These are phyloP conservation scores for Stylophora pistillata DNA, from an alignment of 64 coral and sea anemone species.

Conservation along the genomic window DNA sequence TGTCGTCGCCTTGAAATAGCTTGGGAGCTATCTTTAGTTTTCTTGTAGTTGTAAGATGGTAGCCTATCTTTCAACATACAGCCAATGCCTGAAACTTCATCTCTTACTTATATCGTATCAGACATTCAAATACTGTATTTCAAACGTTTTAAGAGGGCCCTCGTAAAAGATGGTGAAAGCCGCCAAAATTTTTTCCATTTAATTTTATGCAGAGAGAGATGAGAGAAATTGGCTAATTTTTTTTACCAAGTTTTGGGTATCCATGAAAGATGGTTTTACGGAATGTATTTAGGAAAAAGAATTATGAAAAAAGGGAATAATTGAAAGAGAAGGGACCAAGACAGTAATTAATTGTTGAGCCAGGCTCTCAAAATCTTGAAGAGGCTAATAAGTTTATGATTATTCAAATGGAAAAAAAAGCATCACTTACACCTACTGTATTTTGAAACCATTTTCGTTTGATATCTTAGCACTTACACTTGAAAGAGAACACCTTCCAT, in stretches of 20 bases:
- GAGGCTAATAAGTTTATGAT: too few species aligned
- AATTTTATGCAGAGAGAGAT: too few species aligned
- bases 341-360: too few species aligned
- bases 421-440: neutral
- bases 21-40: neutral
- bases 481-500: neutral
- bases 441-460: neutral
- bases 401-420: neutral
- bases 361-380: too few species aligned
- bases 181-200: too few species aligned
- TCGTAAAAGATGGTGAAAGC: too few species aligned
- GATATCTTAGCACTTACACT: neutral
- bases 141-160: neutral
- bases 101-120: neutral
- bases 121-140: neutral
- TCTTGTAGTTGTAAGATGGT: neutral
- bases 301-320: too few species aligned
- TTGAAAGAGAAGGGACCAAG: too few species aligned
- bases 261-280: too few species aligned
- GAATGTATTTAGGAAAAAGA: too few species aligned
- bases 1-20: slow-evolving; percentile 15
- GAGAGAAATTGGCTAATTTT: too few species aligned
- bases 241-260: too few species aligned
- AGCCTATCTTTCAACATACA: neutral
- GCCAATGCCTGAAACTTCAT: neutral